phyloP scores from a whole-genome alignment of 2,797 vertebrate genomes.

The Dicrostonyx torquatus region DNA sequence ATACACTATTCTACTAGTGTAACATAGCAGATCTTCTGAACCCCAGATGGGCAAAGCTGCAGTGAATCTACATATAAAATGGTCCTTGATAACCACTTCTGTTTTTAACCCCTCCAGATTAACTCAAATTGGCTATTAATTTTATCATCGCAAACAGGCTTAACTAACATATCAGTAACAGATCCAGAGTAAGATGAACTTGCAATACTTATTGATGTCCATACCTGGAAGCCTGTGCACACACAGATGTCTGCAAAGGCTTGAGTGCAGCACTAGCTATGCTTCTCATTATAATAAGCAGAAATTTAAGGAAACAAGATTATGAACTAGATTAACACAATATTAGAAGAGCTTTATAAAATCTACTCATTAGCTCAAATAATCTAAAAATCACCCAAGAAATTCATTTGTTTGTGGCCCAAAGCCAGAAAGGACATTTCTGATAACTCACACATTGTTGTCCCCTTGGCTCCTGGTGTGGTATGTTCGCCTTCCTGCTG shows the following conservation, averaged over 20 bases:
- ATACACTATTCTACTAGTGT: not conserved
- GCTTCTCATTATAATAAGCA: slow-evolving; percentile 19
- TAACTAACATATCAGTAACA: not conserved
- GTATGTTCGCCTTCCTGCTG: slow-evolving; percentile 96
- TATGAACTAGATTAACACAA: not conserved
- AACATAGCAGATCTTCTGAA: not conserved
- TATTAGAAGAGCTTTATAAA: not conserved
- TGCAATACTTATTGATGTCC: not conserved
- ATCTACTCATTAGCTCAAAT: not conserved
- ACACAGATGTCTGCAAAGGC: not conserved
- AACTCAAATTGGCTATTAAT: slow-evolving; percentile 47
- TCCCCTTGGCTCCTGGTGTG: slow-evolving; percentile 99
- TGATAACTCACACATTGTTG: slow-evolving; percentile 94
- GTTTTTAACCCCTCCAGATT: not conserved
- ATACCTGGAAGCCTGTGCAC: not conserved
- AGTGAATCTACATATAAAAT: not conserved
- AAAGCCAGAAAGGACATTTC: slow-evolving; percentile 15
- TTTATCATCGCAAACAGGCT: slow-evolving; percentile 36
- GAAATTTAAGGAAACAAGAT: slow-evolving; percentile 13
- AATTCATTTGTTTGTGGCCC: not conserved
- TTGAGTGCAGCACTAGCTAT: not conserved
- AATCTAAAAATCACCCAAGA: not conserved
- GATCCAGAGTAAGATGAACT: slow-evolving; percentile 14
- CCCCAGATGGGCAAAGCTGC: not conserved
- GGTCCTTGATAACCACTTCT: slow-evolving; percentile 32